Conservation (phyloP, 1,140 invertebrate genomes). For the Lucilia sericata region DNA sequence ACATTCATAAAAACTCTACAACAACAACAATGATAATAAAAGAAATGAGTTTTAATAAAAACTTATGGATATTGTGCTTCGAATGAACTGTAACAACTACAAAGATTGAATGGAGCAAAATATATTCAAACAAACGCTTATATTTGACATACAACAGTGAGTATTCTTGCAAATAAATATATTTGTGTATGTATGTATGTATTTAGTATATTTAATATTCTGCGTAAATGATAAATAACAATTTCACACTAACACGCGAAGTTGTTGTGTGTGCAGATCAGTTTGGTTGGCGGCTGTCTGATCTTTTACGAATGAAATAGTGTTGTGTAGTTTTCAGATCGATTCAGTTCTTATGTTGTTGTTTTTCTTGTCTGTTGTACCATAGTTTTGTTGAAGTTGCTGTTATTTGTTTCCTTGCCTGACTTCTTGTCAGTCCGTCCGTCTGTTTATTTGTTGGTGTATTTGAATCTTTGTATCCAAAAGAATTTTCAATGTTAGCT, state of each 20-base stretch:
- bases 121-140: not conserved
- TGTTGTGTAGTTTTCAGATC: not conserved
- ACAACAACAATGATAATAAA: not conserved
- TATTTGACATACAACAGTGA: not conserved
- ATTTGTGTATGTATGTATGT: too few species aligned
- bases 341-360: not conserved
- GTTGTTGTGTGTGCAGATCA: slow-evolving; percentile 32
- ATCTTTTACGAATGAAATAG: not conserved
- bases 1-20: not conserved
- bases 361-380: not conserved
- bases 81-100: not conserved
- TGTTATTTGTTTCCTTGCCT: not conserved
- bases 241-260: slow-evolving; percentile 42
- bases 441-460: not conserved
- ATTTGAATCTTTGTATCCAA: not conserved
- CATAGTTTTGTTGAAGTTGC: not conserved
- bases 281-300: not conserved
- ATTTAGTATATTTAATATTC: slow-evolving; percentile 32
- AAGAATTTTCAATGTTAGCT: not conserved
- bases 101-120: not conserved
- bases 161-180: slow-evolving; percentile 12
- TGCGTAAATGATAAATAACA: slow-evolving; percentile 43
- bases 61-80: slow-evolving; percentile 19
- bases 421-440: not conserved
- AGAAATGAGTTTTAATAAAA: slow-evolving; percentile 5